phyloP scores from a whole-genome alignment of 2,797 vertebrate genomes.

The Sebastes vulpes region DNA sequence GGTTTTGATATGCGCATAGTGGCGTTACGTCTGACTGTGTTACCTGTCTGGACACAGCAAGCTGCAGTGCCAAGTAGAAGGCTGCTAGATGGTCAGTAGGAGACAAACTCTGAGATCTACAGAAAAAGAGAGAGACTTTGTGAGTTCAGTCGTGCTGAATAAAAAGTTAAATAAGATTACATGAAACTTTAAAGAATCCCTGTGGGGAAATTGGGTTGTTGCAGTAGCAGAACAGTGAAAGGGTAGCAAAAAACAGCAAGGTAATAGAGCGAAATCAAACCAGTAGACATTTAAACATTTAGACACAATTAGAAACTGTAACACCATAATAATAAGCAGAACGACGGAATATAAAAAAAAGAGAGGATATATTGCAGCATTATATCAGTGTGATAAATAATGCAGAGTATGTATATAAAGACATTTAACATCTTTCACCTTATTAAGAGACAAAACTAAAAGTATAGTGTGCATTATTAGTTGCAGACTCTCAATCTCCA shows the following conservation, averaged over 20 bases:
- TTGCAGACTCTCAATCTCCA: not conserved
- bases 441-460: not conserved
- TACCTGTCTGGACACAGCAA: conserved; percentile 98
- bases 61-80: conserved; percentile 96
- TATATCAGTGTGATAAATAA: not conserved
- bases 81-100: conserved; percentile 96
- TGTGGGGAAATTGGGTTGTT: conserved; percentile 3
- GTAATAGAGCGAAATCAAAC: not conserved
- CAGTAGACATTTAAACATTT: conserved; percentile 2
- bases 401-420: not conserved
- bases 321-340: not conserved
- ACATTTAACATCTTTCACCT: not conserved
- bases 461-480: not conserved
- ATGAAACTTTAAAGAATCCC: conserved; percentile 44
- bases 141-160: conserved; percentile 29
- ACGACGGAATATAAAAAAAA: not conserved
- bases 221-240: not conserved
- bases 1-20: not conserved
- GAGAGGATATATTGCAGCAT: not conserved
- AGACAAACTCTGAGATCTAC: conserved; percentile 95
- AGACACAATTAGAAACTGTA: not conserved
- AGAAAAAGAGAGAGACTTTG: conserved; percentile 5
- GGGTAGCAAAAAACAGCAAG: not conserved
- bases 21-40: conserved; percentile 31
- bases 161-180: conserved; percentile 34